Conservation (phyloP, 2,113 vertebrate species). For the Phodopus roborovskii region DNA sequence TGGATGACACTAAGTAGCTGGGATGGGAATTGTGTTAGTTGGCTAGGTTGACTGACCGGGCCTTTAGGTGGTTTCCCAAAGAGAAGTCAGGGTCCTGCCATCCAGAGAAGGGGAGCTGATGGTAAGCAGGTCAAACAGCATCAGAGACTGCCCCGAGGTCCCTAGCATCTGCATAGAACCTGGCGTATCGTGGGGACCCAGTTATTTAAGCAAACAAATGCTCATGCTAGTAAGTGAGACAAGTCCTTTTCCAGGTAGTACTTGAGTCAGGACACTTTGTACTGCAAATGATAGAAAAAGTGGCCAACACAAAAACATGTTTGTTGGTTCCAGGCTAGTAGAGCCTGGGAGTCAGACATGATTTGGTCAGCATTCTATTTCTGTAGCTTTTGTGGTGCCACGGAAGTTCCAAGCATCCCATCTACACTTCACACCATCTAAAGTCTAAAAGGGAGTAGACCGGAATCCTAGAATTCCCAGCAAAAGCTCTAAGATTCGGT, state of each 20-base stretch:
- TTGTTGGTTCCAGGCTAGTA: not conserved
- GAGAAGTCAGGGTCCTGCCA: not conserved
- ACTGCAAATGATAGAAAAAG: conserved; percentile 27
- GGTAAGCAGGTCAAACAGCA: conserved; percentile 12
- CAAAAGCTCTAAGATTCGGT: not conserved
- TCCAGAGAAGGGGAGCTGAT: not conserved
- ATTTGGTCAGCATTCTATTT: not conserved
- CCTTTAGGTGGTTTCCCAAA: not conserved
- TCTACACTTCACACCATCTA: not conserved
- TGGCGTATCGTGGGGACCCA: not conserved
- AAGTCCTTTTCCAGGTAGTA: not conserved
- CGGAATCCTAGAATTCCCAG: not conserved
- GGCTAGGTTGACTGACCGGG: not conserved
- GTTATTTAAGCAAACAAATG: conserved; percentile 16
- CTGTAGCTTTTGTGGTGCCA: not conserved
- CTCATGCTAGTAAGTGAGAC: not conserved
- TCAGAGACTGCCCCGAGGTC: not conserved
- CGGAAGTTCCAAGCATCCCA: conserved; percentile 6
- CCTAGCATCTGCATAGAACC: not conserved
- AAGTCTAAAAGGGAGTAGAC: not conserved
- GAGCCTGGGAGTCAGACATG: not conserved
- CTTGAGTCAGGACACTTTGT: conserved; percentile 35
- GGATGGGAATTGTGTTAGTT: not conserved
- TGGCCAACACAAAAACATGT: not conserved
- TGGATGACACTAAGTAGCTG: not conserved